These are phyloP conservation scores for Cryptus armator DNA, from an alignment of 2,888 invertebrate genomes.

Conservation along the genomic window DNA sequence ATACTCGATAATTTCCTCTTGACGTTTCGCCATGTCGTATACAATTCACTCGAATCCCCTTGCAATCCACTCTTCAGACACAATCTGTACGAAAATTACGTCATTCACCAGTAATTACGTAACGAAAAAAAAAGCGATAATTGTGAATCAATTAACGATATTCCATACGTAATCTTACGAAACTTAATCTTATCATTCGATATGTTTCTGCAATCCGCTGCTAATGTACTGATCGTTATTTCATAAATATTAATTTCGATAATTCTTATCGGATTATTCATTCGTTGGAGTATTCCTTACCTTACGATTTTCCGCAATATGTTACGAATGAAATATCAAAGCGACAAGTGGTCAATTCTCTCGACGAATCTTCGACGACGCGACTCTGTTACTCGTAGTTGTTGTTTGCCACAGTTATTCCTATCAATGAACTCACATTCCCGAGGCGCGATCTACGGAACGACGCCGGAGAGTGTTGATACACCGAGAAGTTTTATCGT, in stretches of 20 bases:
- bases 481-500: conserved; percentile 8
- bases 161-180: neutral
- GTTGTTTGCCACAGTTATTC: neutral
- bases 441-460: neutral
- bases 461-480: conserved; percentile 6
- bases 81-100: neutral
- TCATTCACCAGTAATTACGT: neutral
- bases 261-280: neutral
- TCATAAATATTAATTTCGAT: neutral
- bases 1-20: conserved; percentile 71
- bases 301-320: neutral
- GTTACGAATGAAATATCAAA: neutral
- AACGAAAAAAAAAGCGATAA: neutral
- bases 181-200: neutral
- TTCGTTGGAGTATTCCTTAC: neutral
- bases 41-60: neutral
- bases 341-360: neutral
- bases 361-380: neutral
- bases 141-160: neutral
- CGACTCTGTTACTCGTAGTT: neutral
- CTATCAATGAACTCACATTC: conserved; percentile 27
- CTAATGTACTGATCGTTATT: neutral
- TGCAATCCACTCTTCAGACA: neutral
- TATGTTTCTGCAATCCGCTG: neutral
- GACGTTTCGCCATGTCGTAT: conserved; percentile 59